Evolutionary conservation across 2,113 vertebrate genomes (phyloP).

Genomic region (Ammospiza nelsoni): DNA sequence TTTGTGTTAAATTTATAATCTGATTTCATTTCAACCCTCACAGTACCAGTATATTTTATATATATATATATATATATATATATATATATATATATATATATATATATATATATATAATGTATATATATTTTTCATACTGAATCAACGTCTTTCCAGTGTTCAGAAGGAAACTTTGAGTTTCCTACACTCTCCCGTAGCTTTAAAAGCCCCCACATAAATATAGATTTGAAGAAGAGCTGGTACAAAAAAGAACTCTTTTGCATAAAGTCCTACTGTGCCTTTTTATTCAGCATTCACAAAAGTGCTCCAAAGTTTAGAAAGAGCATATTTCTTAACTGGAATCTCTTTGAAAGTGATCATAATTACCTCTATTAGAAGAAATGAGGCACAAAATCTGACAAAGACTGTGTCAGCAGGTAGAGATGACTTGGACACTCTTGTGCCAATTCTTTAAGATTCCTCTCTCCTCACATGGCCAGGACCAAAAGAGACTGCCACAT

Average conservation of each 20-base stretch:
- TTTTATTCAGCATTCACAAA: background rate
- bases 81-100: background rate
- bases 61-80: background rate
- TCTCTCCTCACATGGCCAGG: background rate
- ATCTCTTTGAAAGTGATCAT: background rate
- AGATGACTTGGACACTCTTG: background rate
- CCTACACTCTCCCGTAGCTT: background rate
- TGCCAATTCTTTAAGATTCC: background rate
- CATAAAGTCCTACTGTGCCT: background rate
- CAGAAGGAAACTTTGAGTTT: background rate
- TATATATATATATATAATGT: background rate
- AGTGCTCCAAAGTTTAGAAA: background rate
- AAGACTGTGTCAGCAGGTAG: background rate
- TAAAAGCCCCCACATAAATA: background rate
- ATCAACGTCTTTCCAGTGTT: background rate
- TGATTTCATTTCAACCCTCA: background rate
- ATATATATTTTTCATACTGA: too few species aligned
- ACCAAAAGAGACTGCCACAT: background rate
- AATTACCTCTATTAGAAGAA: background rate
- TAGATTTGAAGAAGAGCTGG: background rate
- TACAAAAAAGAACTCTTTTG: background rate
- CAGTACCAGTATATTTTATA: rapidly evolving
- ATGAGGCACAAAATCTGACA: background rate
- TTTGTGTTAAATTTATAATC: background rate
- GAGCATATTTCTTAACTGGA: background rate